These are phyloP conservation scores for Leptopterna dolabrata DNA, from an alignment of 2,888 invertebrate genomes.

Conservation along the genomic window DNA sequence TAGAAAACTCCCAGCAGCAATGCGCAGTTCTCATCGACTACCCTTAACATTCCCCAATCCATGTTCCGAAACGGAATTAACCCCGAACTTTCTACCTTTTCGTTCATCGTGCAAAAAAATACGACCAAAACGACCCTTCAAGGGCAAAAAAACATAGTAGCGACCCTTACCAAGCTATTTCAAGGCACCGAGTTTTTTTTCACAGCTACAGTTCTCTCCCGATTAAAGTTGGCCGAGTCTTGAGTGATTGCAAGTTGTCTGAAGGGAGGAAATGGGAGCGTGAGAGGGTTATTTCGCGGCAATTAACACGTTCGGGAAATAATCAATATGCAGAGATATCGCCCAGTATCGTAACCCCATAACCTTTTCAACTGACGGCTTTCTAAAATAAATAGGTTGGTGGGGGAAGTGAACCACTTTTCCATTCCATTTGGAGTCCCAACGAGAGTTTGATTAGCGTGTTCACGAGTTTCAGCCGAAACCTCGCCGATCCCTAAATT, in stretches of 20 bases:
- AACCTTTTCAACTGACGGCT: conserved; percentile 23
- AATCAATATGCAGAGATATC: conserved; percentile 33
- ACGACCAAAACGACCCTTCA: background rate
- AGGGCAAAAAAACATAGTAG: background rate
- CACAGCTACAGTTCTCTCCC: background rate
- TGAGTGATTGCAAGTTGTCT: background rate
- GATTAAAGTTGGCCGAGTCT: background rate
- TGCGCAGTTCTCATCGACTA: conserved; percentile 1
- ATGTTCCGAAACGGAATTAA: background rate
- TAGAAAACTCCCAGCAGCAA: background rate
- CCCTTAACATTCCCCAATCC: background rate
- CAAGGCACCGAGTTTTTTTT: background rate
- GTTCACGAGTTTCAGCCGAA: background rate
- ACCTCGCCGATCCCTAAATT: background rate
- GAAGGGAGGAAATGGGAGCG: background rate
- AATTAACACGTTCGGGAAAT: conserved; percentile 33
- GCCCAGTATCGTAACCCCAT: conserved; percentile 26
- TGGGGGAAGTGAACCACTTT: background rate
- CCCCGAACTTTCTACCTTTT: background rate
- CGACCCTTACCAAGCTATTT: background rate
- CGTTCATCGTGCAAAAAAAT: background rate
- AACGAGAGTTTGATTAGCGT: background rate
- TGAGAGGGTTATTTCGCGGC: background rate
- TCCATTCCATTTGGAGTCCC: background rate
- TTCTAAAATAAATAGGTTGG: background rate